Evolutionary conservation across 2,113 vertebrate genomes (phyloP), one percentile per base, ranked within the genome.

Genomic region (Sterrhoptilus dennistouni): DNA sequence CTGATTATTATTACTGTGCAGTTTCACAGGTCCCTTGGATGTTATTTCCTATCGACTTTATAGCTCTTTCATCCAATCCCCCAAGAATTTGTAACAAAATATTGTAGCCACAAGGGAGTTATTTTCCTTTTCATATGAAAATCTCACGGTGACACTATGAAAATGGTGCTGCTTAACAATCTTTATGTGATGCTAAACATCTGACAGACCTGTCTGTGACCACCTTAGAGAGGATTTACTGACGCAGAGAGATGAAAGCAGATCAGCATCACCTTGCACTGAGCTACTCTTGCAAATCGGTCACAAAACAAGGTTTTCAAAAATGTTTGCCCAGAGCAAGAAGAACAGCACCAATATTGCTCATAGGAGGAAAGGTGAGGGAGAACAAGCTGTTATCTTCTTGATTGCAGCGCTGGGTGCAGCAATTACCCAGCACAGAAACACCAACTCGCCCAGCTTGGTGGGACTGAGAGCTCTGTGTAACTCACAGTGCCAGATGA

Each of bases 111-210:
- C 33, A 57, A 72, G 75, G 50, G 78, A 91, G 44, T 66, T 28
- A 59, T 91, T 89, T 86, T 80, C 42, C 33, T 77, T 94, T 90
- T 76, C 44, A 35, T 70, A 76, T 31, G 72, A 95, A 95, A 95
- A 60, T 50, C 49, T 89, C 35, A 35, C 0, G 0, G 44, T 70
- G 38, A 65, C 44, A 60, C 77, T 76, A 38, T 23, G n/a, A 83
- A 83, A 93, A 89, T 14, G 5, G 33, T 66, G 49, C 28, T 54
- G 52, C 63, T 94, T 89, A 76, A n/a, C 33, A 75, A 42, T 14
- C 28, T 90, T 91, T 79, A 75, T 80, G 44, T 63, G 54, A 63
- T 68, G 20, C 23, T 85, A 70, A 85, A 82, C 16, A 33, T 87
- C 69, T 87, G 88, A 76, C 61, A 89, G 74, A 74, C 47, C 64